These are phyloP conservation scores for Astur gentilis DNA, from an alignment of 2,113 vertebrate genomes.

Conservation along the genomic window DNA sequence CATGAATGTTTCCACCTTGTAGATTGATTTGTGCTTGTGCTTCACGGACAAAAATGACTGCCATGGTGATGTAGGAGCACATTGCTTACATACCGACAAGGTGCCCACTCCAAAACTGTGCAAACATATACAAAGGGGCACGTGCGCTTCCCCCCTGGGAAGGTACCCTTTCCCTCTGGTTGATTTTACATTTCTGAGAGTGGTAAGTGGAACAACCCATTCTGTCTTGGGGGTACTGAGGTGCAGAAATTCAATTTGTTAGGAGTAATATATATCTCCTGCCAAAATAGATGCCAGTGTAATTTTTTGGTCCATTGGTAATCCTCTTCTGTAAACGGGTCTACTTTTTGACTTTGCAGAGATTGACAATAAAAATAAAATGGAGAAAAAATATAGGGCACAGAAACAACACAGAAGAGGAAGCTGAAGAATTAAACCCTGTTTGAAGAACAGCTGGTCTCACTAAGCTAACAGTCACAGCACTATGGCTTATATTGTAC, in stretches of 20 bases:
- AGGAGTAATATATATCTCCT: neutral
- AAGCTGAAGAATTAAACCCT: neutral
- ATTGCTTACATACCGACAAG: neutral
- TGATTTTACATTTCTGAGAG: neutral
- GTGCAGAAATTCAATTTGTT: neutral
- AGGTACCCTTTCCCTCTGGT: neutral
- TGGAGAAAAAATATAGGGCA: neutral
- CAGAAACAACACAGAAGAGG: neutral
- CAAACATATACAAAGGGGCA: neutral
- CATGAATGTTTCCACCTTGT: neutral
- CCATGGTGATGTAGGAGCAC: neutral
- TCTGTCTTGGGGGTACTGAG: neutral
- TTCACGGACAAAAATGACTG: neutral
- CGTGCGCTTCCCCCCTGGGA: accelerated
- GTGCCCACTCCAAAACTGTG: neutral
- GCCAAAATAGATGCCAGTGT: neutral
- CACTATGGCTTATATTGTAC: neutral
- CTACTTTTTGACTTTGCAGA: neutral
- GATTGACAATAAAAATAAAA: neutral
- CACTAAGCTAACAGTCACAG: neutral
- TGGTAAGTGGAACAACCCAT: neutral
- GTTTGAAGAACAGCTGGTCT: neutral
- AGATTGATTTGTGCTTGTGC: neutral
- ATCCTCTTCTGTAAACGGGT: neutral
- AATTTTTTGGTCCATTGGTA: neutral